Evolutionary conservation across 2,888 invertebrate species (phyloP).

Genomic region (Creontiades dilutus): DNA sequence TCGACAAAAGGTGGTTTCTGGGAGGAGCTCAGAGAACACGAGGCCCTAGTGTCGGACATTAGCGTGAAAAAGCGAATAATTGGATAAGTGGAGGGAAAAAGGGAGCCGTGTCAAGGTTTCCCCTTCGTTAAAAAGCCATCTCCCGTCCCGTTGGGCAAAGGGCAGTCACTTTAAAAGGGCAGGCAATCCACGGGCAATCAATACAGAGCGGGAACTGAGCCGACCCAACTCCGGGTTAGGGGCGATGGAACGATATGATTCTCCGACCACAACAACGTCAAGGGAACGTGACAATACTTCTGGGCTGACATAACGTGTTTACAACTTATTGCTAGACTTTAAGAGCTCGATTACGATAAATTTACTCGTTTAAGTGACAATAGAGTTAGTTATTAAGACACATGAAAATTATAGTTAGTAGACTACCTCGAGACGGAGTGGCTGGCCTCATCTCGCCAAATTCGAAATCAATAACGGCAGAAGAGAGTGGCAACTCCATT

Average conservation of each 20-base stretch:
- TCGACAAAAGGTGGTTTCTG: background rate
- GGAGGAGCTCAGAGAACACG: background rate
- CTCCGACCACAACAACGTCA: too few relatives aligned
- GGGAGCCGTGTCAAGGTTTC: constrained; percentile 60
- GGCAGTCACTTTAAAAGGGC: constrained; percentile 60
- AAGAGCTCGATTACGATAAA: too few relatives aligned
- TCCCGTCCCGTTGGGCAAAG: constrained; percentile 61
- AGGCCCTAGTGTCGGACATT: background rate
- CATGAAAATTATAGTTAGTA: too few relatives aligned
- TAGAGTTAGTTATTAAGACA: too few relatives aligned
- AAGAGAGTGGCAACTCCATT: too few relatives aligned
- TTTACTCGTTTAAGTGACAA: too few relatives aligned
- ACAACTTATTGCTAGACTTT: too few relatives aligned
- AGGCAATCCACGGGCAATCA: constrained; percentile 39
- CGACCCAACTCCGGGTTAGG: constrained; percentile 11
- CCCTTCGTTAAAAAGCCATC: constrained; percentile 62
- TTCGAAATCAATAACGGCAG: too few relatives aligned
- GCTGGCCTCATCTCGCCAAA: too few relatives aligned
- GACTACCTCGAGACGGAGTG: too few relatives aligned
- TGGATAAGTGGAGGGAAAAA: constrained; percentile 45
- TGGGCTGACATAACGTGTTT: too few relatives aligned
- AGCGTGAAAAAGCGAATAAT: constrained; percentile 61
- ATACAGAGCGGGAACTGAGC: constrained; percentile 21
- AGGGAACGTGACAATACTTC: too few relatives aligned
- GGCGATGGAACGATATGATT: background rate